Evolutionary conservation across 2,113 vertebrate species (phyloP).

Genomic region (Epinephelus cyanopodus): DNA sequence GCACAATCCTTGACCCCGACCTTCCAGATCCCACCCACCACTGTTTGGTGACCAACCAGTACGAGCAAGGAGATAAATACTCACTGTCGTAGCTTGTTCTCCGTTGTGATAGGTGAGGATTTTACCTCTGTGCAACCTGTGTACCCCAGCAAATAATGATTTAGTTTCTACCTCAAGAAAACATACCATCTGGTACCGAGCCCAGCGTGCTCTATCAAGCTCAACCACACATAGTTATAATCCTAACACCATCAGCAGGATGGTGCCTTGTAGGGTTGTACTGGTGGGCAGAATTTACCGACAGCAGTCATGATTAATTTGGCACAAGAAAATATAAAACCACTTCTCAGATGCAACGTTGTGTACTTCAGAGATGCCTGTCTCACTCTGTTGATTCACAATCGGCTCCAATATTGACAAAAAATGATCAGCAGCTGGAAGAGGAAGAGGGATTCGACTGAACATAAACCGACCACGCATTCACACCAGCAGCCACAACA

Average conservation of each 20-base stretch:
- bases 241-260: conserved; percentile 11
- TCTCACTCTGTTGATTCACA: neutral
- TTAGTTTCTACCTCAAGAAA: neutral
- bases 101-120: neutral
- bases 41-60: no score
- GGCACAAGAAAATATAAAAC: neutral
- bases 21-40: neutral
- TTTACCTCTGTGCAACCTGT: neutral
- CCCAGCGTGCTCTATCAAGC: neutral
- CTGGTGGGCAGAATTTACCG: neutral
- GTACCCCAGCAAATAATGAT: neutral
- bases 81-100: neutral
- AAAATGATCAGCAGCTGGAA: neutral
- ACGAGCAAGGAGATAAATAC: neutral
- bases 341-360: neutral
- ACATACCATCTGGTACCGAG: neutral
- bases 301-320: conserved; percentile 5
- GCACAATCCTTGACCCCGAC: neutral
- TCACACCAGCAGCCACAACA: neutral
- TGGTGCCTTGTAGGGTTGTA: neutral
- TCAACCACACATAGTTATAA: neutral
- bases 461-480: neutral
- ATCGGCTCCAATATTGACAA: neutral
- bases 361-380: neutral
- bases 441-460: neutral